Conservation (phyloP, 2,888 invertebrate genomes). For the Mechanitis messenoides region DNA sequence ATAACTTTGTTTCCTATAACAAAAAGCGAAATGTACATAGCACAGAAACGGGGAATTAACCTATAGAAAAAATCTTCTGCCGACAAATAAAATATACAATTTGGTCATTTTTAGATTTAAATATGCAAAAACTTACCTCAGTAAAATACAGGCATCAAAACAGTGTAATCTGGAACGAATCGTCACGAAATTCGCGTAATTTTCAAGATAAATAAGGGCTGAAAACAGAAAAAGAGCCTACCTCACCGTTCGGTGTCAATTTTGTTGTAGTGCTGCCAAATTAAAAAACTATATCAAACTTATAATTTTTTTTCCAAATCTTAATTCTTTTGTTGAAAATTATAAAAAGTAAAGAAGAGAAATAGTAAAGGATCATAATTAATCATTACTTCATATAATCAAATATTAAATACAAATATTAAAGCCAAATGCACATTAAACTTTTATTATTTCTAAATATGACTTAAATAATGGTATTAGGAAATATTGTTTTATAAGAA, state of each 20-base stretch:
- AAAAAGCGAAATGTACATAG: slow-evolving; percentile 26
- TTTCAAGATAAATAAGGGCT: slow-evolving; percentile 68
- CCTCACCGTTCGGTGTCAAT: slow-evolving; percentile 75
- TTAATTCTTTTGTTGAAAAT: no score
- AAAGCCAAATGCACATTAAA: no score
- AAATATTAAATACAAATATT: no score
- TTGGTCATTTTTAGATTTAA: slow-evolving; percentile 6
- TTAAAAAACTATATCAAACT: slow-evolving; percentile 20
- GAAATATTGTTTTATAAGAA: no score
- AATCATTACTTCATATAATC: no score
- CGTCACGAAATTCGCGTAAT: slow-evolving; percentile 60
- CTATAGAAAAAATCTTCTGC: slow-evolving; percentile 59
- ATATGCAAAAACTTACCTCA: slow-evolving; percentile 54
- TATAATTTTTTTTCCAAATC: slow-evolving; percentile 6
- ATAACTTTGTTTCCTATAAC: slow-evolving; percentile 5
- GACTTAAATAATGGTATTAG: no score
- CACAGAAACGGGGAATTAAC: slow-evolving; percentile 52
- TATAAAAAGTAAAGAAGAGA: no score
- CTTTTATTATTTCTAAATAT: no score
- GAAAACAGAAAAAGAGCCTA: slow-evolving; percentile 76
- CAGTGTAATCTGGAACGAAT: slow-evolving; percentile 55
- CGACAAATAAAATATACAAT: slow-evolving; percentile 56
- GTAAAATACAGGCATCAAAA: slow-evolving; percentile 71
- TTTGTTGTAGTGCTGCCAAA: slow-evolving; percentile 51
- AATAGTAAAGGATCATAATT: no score